These are phyloP conservation scores for Centruroides vittatus DNA, from an alignment of 1,140 invertebrate genomes.

Conservation along the genomic window DNA sequence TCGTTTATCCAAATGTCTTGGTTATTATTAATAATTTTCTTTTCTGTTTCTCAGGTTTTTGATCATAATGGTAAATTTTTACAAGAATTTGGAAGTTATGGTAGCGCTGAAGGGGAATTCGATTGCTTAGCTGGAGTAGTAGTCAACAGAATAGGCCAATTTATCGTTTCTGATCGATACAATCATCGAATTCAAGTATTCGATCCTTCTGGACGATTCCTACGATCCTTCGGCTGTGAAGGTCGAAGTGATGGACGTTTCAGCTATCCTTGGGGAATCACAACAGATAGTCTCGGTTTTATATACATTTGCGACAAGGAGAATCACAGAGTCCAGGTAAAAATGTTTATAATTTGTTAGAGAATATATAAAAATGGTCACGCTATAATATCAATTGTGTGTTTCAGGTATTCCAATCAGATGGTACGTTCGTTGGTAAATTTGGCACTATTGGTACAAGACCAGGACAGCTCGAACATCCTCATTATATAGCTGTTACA, in stretches of 20 bases:
- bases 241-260: conserved; percentile 62
- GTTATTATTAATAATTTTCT: background rate
- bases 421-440: conserved; percentile 92
- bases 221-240: conserved; percentile 82
- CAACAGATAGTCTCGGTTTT: conserved; percentile 90
- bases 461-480: conserved; percentile 85
- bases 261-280: conserved; percentile 96
- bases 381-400: background rate
- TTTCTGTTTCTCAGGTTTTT: conserved; percentile 41
- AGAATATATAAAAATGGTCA: no score
- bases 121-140: conserved; percentile 90
- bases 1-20: background rate
- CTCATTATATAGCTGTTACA: conserved; percentile 91
- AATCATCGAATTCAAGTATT: conserved; percentile 94
- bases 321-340: conserved; percentile 64
- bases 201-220: conserved; percentile 76
- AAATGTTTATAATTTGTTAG: background rate
- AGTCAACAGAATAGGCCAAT: conserved; percentile 87
- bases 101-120: conserved; percentile 86
- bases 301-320: conserved; percentile 99
- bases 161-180: conserved; percentile 83
- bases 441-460: conserved; percentile 80
- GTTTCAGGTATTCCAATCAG: conserved; percentile 85
- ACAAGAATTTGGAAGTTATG: conserved; percentile 86
- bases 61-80: conserved; percentile 71